These are phyloP conservation scores for Phalera bucephala DNA, from an alignment of 2,888 invertebrate genomes.

Conservation along the genomic window DNA sequence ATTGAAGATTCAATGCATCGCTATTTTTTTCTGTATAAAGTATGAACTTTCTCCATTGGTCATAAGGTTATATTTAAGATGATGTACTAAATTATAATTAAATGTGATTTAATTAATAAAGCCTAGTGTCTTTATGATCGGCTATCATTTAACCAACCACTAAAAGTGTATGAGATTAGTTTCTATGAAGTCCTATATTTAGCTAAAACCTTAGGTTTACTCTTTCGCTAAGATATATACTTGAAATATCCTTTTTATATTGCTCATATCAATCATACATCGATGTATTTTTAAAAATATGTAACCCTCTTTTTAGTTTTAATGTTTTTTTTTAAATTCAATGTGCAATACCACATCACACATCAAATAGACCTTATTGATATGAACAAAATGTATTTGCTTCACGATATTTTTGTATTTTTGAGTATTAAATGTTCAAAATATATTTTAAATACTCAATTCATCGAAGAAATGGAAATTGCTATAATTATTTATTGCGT, in stretches of 20 bases:
- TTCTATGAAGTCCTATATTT: constrained; percentile 28
- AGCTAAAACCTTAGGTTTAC: constrained; percentile 12
- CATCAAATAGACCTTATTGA: constrained; percentile 11
- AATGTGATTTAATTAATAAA: constrained; percentile 56
- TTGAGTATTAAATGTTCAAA: constrained; percentile 7
- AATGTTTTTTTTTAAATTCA: constrained; percentile 27
- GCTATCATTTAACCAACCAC: constrained; percentile 35
- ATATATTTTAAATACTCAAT: background rate
- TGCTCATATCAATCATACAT: constrained; percentile 72
- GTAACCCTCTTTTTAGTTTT: constrained; percentile 31
- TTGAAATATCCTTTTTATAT: constrained; percentile 16
- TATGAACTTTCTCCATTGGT: constrained; percentile 18
- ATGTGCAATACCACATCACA: constrained; percentile 49
- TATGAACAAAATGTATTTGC: constrained; percentile 21
- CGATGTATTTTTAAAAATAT: constrained; percentile 52
- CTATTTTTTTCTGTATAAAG: constrained; percentile 27
- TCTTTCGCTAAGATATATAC: constrained; percentile 15
- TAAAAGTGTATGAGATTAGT: constrained; percentile 44
- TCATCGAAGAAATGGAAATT: background rate
- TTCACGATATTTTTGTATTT: constrained; percentile 18
- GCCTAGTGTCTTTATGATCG: constrained; percentile 28
- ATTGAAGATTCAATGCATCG: constrained; percentile 10
- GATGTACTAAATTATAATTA: constrained; percentile 38
- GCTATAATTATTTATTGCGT: background rate
- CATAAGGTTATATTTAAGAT: constrained; percentile 23